Percentiles rank a stretch among this genome's conserved stretches.
Conservation (phyloP, 1,140 invertebrate genomes). For the Hyles vespertilio region DNA sequence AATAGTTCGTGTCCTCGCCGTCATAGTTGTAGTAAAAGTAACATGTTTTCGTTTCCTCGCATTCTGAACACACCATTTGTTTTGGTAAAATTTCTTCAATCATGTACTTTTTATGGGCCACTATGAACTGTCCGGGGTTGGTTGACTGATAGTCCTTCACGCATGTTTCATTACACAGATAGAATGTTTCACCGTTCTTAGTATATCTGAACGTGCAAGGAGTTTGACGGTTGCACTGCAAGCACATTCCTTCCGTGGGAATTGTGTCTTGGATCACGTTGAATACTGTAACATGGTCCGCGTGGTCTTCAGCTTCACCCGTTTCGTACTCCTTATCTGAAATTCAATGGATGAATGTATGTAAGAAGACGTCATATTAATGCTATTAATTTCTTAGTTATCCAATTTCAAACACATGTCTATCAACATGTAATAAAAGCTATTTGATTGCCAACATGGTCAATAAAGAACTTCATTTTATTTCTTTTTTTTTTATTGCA, state of each 20-base stretch:
- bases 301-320: conserved; percentile 35
- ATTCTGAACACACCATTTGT: conserved; percentile 59
- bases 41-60: conserved; percentile 67
- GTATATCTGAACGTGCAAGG: conserved; percentile 41
- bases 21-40: conserved; percentile 77
- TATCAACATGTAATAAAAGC: no score
- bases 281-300: conserved; percentile 12
- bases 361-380: neutral
- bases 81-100: conserved; percentile 62
- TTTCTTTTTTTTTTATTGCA: no score
- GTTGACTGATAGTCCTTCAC: conserved; percentile 37
- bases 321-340: conserved; percentile 61
- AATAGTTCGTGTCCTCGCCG: conserved; percentile 72
- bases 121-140: conserved; percentile 42
- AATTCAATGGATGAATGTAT: conserved; percentile 6
- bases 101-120: conserved; percentile 55
- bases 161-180: conserved; percentile 55
- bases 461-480: no score
- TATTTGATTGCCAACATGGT: no score
- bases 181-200: conserved; percentile 44
- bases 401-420: neutral
- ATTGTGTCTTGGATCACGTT: conserved; percentile 52
- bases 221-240: conserved; percentile 44
- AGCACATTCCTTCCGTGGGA: conserved; percentile 45
- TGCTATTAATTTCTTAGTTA: neutral